These are phyloP conservation scores for Propithecus perrieri DNA, from an alignment of 2,797 vertebrate genomes.

Conservation along the genomic window DNA sequence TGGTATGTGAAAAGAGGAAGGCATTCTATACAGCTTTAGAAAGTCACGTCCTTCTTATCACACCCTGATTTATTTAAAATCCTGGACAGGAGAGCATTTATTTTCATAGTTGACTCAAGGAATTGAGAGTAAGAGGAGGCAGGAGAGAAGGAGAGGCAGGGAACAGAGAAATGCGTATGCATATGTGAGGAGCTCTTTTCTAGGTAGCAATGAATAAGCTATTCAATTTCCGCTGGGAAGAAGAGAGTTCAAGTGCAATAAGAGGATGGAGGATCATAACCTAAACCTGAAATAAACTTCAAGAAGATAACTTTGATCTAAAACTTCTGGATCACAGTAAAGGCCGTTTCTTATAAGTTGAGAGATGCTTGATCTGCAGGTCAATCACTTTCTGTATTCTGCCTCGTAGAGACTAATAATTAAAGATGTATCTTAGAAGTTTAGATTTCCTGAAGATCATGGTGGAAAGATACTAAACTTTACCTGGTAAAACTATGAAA, in stretches of 20 bases:
- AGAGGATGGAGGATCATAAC: not conserved
- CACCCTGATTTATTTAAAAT: slow-evolving; percentile 15
- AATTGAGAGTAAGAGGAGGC: not conserved
- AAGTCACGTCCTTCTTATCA: not conserved
- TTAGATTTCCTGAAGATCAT: not conserved
- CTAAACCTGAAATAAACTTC: not conserved
- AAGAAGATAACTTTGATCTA: not conserved
- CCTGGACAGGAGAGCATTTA: not conserved
- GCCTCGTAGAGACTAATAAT: not conserved
- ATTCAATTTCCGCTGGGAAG: not conserved
- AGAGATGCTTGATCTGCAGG: not conserved
- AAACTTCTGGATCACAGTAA: not conserved
- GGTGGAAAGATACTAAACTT: not conserved
- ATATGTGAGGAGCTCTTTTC: not conserved
- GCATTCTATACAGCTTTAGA: not conserved
- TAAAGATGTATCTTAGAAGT: not conserved
- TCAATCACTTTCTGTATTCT: not conserved
- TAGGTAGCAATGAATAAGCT: not conserved
- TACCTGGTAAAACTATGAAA: not conserved
- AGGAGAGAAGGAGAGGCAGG: not conserved
- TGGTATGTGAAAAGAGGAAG: not conserved
- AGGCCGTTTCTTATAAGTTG: not conserved
- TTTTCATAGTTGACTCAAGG: not conserved
- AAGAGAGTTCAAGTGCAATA: not conserved
- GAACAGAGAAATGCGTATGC: not conserved